phyloP scores from a whole-genome alignment of 2,797 vertebrate genomes.

The Halcyon chelicuti region DNA sequence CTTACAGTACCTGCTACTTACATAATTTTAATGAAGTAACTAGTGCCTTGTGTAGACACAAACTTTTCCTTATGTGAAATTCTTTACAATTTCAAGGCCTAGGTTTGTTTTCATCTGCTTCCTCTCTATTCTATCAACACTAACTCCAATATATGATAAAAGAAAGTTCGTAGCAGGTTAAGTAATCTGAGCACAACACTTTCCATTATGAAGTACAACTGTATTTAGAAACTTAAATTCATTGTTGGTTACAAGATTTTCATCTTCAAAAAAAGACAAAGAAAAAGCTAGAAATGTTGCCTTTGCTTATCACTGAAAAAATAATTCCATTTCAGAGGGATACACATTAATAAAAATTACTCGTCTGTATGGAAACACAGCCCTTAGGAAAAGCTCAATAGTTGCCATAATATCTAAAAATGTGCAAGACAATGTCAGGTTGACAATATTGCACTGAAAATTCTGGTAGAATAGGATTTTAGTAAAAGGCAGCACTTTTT shows the following conservation, averaged over 20 bases:
- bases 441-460: not conserved
- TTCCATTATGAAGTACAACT: not conserved
- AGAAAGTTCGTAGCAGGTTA: not conserved
- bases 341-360: not conserved
- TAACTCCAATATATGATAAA: not conserved
- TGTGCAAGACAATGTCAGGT: not conserved
- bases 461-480: not conserved
- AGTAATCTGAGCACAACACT: not conserved
- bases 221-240: slow-evolving; percentile 6
- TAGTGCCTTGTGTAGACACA: not conserved
- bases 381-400: not conserved
- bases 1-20: not conserved
- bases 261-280: slow-evolving; percentile 23
- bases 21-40: not conserved
- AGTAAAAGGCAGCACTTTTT: not conserved
- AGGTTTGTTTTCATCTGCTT: not conserved
- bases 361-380: not conserved
- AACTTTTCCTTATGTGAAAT: not conserved
- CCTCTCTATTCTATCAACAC: not conserved
- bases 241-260: not conserved
- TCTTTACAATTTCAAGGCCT: not conserved
- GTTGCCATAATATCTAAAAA: not conserved
- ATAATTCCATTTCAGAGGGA: not conserved
- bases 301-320: not conserved
- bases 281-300: not conserved